These are phyloP conservation scores for Cryptotermes secundus DNA, from an alignment of 1,140 invertebrate species.

Conservation along the genomic window DNA sequence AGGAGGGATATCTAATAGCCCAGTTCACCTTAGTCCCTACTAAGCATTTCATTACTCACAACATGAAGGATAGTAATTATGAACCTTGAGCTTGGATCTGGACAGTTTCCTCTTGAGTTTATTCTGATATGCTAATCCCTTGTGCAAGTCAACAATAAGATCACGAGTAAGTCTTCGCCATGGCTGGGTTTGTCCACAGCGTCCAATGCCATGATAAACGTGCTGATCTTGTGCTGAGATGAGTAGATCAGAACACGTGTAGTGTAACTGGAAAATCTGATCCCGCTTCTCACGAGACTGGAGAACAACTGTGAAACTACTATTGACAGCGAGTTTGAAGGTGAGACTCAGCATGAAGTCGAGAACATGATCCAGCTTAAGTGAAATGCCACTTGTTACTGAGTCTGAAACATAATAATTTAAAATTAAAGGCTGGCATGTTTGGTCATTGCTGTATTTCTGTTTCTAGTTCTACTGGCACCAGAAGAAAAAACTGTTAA, in stretches of 20 bases:
- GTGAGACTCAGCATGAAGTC: conserved; percentile 79
- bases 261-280: conserved; percentile 73
- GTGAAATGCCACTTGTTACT: conserved; percentile 64
- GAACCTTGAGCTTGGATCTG: conserved; percentile 73
- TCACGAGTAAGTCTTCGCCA: conserved; percentile 87
- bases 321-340: conserved; percentile 68
- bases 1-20: no score
- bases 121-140: conserved; percentile 68
- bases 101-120: conserved; percentile 69
- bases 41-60: no score
- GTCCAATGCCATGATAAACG: conserved; percentile 86
- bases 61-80: not conserved
- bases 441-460: no score
- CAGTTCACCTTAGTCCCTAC: not conserved
- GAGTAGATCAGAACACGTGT: conserved; percentile 71
- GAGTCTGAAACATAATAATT: conserved; percentile 50
- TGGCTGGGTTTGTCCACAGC: conserved; percentile 52
- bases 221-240: conserved; percentile 73
- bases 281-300: conserved; percentile 77
- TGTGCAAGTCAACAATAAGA: conserved; percentile 87
- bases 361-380: conserved; percentile 70
- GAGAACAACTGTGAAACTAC: conserved; percentile 74
- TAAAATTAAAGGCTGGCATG: no score
- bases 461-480: no score
- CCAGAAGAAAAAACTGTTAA: no score